Evolutionary conservation across 2,113 vertebrate genomes (phyloP).

Genomic region (Lichenostomus cassidix): DNA sequence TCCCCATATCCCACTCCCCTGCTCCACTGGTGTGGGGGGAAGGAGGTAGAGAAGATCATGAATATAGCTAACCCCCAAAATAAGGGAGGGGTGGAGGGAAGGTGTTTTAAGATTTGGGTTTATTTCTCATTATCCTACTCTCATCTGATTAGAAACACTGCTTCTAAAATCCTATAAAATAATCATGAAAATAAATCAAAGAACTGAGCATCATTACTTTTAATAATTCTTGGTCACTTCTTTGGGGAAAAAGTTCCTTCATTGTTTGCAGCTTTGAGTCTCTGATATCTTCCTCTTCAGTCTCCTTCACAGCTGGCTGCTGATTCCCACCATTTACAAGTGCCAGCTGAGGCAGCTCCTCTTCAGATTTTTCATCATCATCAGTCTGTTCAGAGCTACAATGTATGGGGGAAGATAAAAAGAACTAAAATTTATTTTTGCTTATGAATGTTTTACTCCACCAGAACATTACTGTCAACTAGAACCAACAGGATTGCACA

Average conservation of each 20-base stretch:
- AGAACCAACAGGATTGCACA: not conserved
- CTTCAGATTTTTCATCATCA: constrained; percentile 63
- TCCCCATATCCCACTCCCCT: not conserved
- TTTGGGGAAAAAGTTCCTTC: constrained; percentile 84
- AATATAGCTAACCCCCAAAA: not conserved
- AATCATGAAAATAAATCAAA: not conserved
- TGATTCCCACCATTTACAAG: constrained; percentile 12
- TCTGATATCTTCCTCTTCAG: constrained; percentile 58
- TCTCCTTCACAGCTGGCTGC: not conserved
- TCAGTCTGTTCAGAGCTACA: constrained; percentile 69
- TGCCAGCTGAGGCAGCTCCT: not conserved
- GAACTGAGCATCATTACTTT: constrained; percentile 72
- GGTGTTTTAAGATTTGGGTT: not conserved
- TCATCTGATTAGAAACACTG: not conserved
- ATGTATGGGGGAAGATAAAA: accelerated
- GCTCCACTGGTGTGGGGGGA: accelerated
- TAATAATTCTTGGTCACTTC: constrained; percentile 74
- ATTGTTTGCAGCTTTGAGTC: constrained; percentile 77
- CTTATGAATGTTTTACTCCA: not conserved
- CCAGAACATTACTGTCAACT: not conserved
- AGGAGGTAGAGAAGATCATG: not conserved
- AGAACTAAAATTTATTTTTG: not conserved
- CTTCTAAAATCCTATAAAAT: not conserved
- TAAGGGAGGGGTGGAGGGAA: not conserved
- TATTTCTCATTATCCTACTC: not conserved